A percentile compares a stretch with the other conserved stretches of the same genome.
Evolutionary conservation across 2,113 vertebrate genomes (phyloP).

Genomic region (Notiomystis cincta): DNA sequence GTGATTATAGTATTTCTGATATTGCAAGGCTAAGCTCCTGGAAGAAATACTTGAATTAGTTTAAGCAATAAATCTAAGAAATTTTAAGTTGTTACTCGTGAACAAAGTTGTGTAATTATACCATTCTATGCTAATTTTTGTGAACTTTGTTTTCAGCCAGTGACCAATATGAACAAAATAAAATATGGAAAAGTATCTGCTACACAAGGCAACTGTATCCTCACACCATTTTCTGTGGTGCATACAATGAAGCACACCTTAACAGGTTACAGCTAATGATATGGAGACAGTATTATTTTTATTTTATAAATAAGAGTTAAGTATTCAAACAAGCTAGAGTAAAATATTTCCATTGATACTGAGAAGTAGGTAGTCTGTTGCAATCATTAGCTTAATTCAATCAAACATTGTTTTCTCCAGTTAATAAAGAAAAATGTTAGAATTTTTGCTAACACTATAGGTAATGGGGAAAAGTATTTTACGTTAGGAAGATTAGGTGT

Average conservation of each 20-base stretch:
- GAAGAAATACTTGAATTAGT: background rate
- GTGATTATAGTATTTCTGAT: background rate
- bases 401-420: background rate
- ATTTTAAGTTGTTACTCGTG: background rate
- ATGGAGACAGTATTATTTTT: background rate
- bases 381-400: background rate
- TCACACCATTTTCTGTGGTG: background rate
- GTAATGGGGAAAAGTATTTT: background rate
- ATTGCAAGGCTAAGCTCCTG: background rate
- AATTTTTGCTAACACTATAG: background rate
- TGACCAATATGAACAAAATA: background rate
- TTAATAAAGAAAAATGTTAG: background rate
- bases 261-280: background rate
- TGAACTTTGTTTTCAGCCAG: background rate
- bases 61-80: background rate
- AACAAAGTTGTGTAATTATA: background rate
- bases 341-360: background rate
- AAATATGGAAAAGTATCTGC: background rate
- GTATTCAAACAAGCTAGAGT: background rate
- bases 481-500: background rate
- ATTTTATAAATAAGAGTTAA: background rate
- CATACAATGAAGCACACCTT: background rate
- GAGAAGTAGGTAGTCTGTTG: background rate
- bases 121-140: background rate
- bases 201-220: background rate